Conservation (phyloP, 2,888 invertebrate species). For the Lasioglossum villosulum region DNA sequence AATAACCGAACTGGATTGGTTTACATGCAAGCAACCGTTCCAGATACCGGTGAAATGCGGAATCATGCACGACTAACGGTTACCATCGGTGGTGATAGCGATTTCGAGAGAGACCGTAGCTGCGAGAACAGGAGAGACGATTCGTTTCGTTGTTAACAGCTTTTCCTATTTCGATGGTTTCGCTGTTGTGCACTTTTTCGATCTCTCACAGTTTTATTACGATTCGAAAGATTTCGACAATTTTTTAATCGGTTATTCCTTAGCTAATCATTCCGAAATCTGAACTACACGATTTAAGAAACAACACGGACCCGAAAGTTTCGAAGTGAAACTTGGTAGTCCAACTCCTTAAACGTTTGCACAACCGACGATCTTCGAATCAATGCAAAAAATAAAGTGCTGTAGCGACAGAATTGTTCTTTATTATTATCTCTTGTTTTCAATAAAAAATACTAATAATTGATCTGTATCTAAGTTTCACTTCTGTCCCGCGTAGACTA, state of each 20-base stretch:
- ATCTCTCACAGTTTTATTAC: background rate
- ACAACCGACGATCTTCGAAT: no score
- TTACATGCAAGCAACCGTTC: constrained; percentile 10
- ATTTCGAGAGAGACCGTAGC: background rate
- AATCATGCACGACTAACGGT: constrained; percentile 22
- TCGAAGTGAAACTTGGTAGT: no score
- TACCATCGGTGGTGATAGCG: background rate
- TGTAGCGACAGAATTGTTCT: no score
- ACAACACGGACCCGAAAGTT: no score
- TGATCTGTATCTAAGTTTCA: no score
- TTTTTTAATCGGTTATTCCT: background rate
- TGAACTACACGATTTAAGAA: no score
- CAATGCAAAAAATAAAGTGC: no score
- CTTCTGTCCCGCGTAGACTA: no score
- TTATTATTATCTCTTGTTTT: no score
- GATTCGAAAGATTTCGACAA: background rate
- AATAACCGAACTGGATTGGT: constrained; percentile 28
- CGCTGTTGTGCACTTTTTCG: background rate
- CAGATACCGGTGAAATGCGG: constrained; percentile 21
- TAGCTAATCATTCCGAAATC: no score
- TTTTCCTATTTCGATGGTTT: background rate
- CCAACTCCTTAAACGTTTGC: no score
- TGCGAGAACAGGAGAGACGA: background rate
- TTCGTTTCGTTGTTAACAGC: background rate
- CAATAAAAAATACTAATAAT: no score